Evolutionary conservation across 1,140 invertebrate species (phyloP), one percentile per base, ranked within the genome.

Genomic region (Zaprionus taronus): DNA sequence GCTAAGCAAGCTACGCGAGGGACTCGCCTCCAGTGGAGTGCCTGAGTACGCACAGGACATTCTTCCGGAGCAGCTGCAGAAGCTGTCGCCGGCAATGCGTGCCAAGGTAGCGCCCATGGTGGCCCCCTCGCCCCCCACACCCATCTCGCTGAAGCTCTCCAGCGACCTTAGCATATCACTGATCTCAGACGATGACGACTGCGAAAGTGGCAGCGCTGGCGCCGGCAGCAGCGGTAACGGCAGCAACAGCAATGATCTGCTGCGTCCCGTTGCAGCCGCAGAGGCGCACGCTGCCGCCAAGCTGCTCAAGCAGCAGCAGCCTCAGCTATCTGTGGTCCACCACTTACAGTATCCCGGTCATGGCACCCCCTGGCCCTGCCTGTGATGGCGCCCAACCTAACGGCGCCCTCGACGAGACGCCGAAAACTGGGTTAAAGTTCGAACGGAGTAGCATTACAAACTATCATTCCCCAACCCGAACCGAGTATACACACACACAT

Each of bases 181-280:
- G 87, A 92, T 92, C 87, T 92, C 91, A 77, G 91, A 92, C 63
- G 91, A 92, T 44, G 91, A 92, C 36, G 91, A 89, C n/a, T 87
- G 89, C 51, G 91, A 87, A 28, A 72, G 69, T 49, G 78, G 71
- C 44, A 77, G 61, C 36, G 64, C 34, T 11, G 67, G 61, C n/a
- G 57, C 34, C 14, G 67, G 61, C n/a, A 56, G 41, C 24, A 47
- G 61, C 6, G 31, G 22, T 9, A 73, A 41, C 38, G 53, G 36
- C 5, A 51, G 60, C 53, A 20, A 5, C 17, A 44, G 31, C 20
- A n/a, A 49, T 4, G 82, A 84, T 11, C n/a, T 79, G 17, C 28
- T 69, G 3, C 83, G 80, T n/a, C 83, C 77, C 2, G 80, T 85
- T 20, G 57, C 72, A 1, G 84, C 84, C 4, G 81, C 79, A 0